phyloP scores from a whole-genome alignment of 2,888 invertebrate species.

The Philereme transversata region DNA sequence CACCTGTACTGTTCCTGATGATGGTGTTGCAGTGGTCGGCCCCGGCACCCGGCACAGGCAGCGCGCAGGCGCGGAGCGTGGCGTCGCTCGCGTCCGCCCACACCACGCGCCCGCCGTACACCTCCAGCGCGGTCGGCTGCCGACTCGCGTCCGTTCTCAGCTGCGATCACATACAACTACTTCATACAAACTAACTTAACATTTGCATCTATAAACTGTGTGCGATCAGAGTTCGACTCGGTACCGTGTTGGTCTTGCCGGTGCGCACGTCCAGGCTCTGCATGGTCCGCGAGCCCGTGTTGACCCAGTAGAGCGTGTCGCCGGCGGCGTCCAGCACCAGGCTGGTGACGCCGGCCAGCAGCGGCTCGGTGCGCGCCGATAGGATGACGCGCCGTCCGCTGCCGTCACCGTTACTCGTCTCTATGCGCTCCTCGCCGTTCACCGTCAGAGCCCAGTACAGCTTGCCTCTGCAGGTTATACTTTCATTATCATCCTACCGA shows the following conservation, averaged over 20 bases:
- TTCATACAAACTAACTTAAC: too few species aligned
- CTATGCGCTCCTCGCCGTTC: constrained; percentile 74
- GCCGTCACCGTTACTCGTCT: constrained; percentile 88
- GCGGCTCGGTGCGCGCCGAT: constrained; percentile 46
- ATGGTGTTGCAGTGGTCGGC: constrained; percentile 39
- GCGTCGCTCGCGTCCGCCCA: constrained; percentile 87
- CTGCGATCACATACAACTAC: constrained; percentile 44
- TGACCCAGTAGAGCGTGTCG: constrained; percentile 88
- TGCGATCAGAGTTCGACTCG: too few species aligned
- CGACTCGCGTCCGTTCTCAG: constrained; percentile 59
- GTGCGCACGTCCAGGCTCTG: constrained; percentile 84
- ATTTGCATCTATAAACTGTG: too few species aligned
- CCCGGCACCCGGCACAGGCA: constrained; percentile 59
- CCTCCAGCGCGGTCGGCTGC: constrained; percentile 86
- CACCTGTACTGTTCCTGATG: constrained; percentile 85
- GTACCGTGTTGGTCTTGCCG: constrained; percentile 57
- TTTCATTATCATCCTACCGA: not conserved
- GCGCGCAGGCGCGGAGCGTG: constrained; percentile 86
- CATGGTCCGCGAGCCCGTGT: constrained; percentile 71
- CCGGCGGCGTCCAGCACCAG: constrained; percentile 84
- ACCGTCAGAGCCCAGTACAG: constrained; percentile 83
- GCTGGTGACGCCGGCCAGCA: constrained; percentile 53
- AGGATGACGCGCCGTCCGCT: constrained; percentile 64
- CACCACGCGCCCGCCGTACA: constrained; percentile 86
- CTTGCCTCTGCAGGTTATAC: constrained; percentile 66